Percentiles rank a stretch among this genome's conserved stretches.
Evolutionary conservation across 2,888 invertebrate species (phyloP).

Genomic region (Arrhopalites spinosus): DNA sequence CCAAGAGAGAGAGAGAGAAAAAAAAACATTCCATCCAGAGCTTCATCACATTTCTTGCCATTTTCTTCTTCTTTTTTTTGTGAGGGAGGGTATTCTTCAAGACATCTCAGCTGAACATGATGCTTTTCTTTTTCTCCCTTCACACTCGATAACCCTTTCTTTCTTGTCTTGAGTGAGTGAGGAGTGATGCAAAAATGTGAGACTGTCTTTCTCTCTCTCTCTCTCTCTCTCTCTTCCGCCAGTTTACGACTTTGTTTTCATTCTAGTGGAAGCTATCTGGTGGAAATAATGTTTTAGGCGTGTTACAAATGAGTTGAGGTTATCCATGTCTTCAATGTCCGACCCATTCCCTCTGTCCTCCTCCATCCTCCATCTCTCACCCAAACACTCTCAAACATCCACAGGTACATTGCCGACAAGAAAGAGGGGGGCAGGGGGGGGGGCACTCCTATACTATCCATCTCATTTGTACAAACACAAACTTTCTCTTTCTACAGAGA

Average conservation of each 20-base stretch:
- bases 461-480: not conserved
- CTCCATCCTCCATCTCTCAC: not conserved
- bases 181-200: conserved; percentile 26
- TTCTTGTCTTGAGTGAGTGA: not conserved
- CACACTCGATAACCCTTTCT: conserved; percentile 23
- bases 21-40: conserved; percentile 23
- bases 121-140: conserved; percentile 17
- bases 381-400: not conserved
- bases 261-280: conserved; percentile 22
- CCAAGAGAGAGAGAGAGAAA: no score
- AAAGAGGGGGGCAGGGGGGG: not conserved
- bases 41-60: conserved; percentile 20
- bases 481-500: not conserved
- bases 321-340: conserved; percentile 21
- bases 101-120: conserved; percentile 26
- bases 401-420: not conserved
- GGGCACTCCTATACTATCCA: not conserved
- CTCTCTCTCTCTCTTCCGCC: not conserved
- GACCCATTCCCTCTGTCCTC: conserved; percentile 7
- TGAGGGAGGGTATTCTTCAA: not conserved
- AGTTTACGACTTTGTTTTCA: conserved; percentile 38
- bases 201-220: conserved; percentile 7
- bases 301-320: conserved; percentile 37
- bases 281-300: conserved; percentile 31
- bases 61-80: not conserved